Conservation (phyloP, 2,888 invertebrate species). For the Hypselothyrea guttata region DNA sequence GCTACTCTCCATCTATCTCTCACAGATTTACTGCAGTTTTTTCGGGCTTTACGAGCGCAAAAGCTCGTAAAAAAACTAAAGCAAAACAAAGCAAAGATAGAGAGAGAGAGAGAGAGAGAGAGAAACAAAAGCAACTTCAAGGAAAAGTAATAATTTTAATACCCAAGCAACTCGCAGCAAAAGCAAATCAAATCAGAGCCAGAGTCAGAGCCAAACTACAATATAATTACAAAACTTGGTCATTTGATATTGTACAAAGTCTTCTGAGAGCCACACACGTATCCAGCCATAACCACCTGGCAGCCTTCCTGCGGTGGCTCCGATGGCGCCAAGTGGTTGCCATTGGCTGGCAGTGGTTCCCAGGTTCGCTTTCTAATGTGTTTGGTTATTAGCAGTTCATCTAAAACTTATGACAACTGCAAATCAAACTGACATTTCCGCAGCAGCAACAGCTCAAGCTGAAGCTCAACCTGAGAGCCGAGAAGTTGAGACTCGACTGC, state of each 20-base stretch:
- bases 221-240: conserved; percentile 70
- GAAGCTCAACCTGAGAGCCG: conserved; percentile 4
- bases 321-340: background rate
- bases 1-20: background rate
- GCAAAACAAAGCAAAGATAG: conserved; percentile 7
- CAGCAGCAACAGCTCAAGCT: conserved; percentile 32
- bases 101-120: too few relatives aligned
- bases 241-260: conserved; percentile 69
- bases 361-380: conserved; percentile 70
- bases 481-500: conserved; percentile 2
- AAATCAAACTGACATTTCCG: conserved; percentile 79
- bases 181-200: conserved; percentile 25
- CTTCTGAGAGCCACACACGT: conserved; percentile 41
- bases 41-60: conserved; percentile 57
- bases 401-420: conserved; percentile 77
- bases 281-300: conserved; percentile 22
- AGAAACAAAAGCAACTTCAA: conserved; percentile 37
- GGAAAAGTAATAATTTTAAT: conserved; percentile 68
- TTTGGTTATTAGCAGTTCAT: conserved; percentile 78
- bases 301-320: background rate
- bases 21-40: conserved; percentile 18
- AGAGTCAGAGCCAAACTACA: conserved; percentile 26
- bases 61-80: conserved; percentile 56
- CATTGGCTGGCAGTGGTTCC: conserved; percentile 1
- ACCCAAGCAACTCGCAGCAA: too few relatives aligned